Percentiles rank a stretch among this genome's conserved stretches.
phyloP scores from a whole-genome alignment of 92 coral and sea anemone genomes.

The Parazoanthus swiftii region DNA sequence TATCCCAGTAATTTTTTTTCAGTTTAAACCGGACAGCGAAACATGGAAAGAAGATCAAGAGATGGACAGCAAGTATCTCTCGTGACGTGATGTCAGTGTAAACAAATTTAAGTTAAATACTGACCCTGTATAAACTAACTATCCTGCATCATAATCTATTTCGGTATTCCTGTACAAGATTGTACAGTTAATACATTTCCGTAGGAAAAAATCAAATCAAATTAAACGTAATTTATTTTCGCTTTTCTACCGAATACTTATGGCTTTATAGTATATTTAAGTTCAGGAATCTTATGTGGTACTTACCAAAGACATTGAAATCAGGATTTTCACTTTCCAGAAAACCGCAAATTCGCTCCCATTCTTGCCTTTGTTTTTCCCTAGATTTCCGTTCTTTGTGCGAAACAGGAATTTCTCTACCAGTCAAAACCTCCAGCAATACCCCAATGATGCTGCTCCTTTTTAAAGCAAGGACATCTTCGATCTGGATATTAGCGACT shows the following conservation, averaged over 20 bases:
- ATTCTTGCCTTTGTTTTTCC: constrained; percentile 57
- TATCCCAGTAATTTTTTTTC: not conserved
- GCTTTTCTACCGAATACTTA: not conserved
- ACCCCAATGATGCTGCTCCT: constrained; percentile 60
- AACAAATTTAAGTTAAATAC: not conserved
- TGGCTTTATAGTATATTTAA: not conserved
- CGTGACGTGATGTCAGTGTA: not conserved
- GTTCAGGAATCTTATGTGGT: not conserved
- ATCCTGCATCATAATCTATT: not conserved
- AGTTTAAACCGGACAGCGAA: not conserved
- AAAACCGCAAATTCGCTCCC: constrained; percentile 66
- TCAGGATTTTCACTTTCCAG: constrained; percentile 55
- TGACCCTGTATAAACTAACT: too few relatives aligned
- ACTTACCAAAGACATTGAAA: constrained; percentile 33
- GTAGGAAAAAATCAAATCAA: not conserved
- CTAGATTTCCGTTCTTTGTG: constrained; percentile 51
- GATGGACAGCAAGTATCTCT: not conserved
- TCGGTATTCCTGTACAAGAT: not conserved
- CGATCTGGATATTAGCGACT: constrained; percentile 52
- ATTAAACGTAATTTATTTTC: not conserved
- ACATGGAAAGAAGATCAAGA: not conserved
- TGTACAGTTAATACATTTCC: not conserved
- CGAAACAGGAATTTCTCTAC: constrained; percentile 50
- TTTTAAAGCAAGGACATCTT: constrained; percentile 68
- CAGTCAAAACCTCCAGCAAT: constrained; percentile 59